These are phyloP conservation scores for Ivindomyrus marchei DNA, from an alignment of 2,113 vertebrate genomes.

Conservation along the genomic window DNA sequence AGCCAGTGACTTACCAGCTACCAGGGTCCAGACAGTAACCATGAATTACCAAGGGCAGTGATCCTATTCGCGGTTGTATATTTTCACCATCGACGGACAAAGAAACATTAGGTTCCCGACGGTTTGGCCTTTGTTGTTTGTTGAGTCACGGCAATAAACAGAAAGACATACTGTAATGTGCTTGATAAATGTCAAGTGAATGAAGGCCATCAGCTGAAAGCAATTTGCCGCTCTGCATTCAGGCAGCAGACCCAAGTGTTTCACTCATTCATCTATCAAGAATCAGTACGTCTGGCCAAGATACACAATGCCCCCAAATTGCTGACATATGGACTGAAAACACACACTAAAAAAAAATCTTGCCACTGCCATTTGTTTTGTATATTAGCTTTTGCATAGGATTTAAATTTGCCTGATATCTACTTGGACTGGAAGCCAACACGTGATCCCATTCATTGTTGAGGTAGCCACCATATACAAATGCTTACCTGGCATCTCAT, in stretches of 20 bases:
- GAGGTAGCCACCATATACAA: background rate
- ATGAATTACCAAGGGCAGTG: slow-evolving; percentile 57
- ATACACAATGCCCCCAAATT: slow-evolving; percentile 98
- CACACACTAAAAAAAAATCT: slow-evolving; percentile 53
- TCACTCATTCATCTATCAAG: slow-evolving; percentile 97
- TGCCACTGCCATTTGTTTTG: slow-evolving; percentile 62
- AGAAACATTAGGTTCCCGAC: slow-evolving; percentile 47
- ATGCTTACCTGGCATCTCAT: background rate
- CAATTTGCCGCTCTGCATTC: slow-evolving; percentile 80
- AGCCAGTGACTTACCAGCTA: background rate
- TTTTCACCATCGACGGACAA: slow-evolving; percentile 56
- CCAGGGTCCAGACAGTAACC: slow-evolving; percentile 21
- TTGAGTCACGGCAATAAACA: slow-evolving; percentile 56
- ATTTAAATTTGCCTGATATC: slow-evolving; percentile 50
- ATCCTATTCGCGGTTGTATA: slow-evolving; percentile 61
- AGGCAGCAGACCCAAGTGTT: slow-evolving; percentile 78
- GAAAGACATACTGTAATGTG: slow-evolving; percentile 58
- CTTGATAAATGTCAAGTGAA: slow-evolving; percentile 89
- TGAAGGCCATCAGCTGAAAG: slow-evolving; percentile 90
- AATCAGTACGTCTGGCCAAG: slow-evolving; percentile 83
- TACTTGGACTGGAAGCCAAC: slow-evolving; percentile 49
- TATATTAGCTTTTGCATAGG: slow-evolving; percentile 80
- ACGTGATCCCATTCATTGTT: slow-evolving; percentile 48
- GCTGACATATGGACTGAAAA: slow-evolving; percentile 89
- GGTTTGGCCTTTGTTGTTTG: slow-evolving; percentile 28